A percentile compares a stretch with the other conserved stretches of the same genome.
These are phyloP conservation scores for Drosophila sulfurigaster DNA, from an alignment of 1,140 invertebrate genomes.

Conservation along the genomic window DNA sequence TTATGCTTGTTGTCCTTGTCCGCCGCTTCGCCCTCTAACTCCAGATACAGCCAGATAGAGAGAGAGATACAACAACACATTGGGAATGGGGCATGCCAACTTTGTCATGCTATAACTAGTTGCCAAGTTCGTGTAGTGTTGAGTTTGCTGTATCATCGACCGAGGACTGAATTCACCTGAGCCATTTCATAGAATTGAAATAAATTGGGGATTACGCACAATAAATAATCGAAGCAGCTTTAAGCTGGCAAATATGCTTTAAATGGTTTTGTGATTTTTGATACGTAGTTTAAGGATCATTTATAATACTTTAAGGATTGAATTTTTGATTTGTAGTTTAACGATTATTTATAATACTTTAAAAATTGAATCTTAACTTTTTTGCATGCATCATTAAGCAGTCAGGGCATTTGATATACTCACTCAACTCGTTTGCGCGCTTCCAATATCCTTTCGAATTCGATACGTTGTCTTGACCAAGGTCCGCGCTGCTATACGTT, in stretches of 20 bases:
- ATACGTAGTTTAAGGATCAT: background rate
- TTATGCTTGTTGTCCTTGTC: conserved; percentile 60
- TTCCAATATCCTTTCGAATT: background rate
- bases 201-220: background rate
- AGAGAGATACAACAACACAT: too few relatives aligned
- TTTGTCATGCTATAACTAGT: conserved; percentile 15
- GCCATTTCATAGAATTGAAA: background rate
- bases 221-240: conserved; percentile 12
- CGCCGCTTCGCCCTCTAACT: conserved; percentile 46
- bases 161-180: background rate
- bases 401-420: too few relatives aligned
- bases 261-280: background rate
- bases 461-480: conserved; percentile 41
- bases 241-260: background rate
- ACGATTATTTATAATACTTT: background rate
- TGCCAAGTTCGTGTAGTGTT: conserved; percentile 1
- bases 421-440: background rate
- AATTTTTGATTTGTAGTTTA: background rate
- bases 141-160: conserved; percentile 31
- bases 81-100: background rate
- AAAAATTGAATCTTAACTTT: too few relatives aligned
- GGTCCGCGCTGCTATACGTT: conserved; percentile 49
- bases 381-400: background rate
- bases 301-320: too few relatives aligned
- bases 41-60: background rate